phyloP scores from a whole-genome alignment of 2,888 invertebrate species.

The Stramonita haemastoma region DNA sequence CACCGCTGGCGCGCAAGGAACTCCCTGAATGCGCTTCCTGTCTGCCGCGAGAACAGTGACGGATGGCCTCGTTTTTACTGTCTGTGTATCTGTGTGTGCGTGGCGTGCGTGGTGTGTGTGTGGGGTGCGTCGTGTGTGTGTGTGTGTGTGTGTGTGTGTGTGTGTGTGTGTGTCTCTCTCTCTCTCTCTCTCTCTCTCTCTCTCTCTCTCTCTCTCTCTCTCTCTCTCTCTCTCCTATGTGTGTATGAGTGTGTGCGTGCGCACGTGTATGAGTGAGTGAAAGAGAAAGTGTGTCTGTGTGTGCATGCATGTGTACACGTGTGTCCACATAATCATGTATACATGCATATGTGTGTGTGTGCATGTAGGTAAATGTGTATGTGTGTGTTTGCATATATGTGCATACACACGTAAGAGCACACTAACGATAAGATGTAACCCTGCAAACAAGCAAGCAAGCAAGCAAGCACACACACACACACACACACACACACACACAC shows the following conservation, averaged over 20 bases:
- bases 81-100: too few relatives aligned
- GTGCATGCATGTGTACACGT: neutral
- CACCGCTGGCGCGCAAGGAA: conserved; percentile 13
- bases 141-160: too few relatives aligned
- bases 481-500: too few relatives aligned
- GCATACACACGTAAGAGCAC: neutral
- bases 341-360: neutral
- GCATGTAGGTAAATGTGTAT: neutral
- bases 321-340: too few relatives aligned
- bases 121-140: too few relatives aligned
- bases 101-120: too few relatives aligned
- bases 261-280: neutral
- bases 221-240: conserved; percentile 4
- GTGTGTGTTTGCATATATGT: neutral
- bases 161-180: neutral
- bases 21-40: conserved; percentile 15
- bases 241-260: neutral
- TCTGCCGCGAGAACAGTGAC: neutral
- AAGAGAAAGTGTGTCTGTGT: neutral
- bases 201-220: conserved; percentile 21
- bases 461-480: too few relatives aligned
- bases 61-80: neutral
- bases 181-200: conserved; percentile 17
- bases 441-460: neutral
- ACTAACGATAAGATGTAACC: neutral